A percentile compares a stretch with the other conserved stretches of the same genome.
Conservation (phyloP, 2,113 vertebrate species). For the Charina bottae region DNA sequence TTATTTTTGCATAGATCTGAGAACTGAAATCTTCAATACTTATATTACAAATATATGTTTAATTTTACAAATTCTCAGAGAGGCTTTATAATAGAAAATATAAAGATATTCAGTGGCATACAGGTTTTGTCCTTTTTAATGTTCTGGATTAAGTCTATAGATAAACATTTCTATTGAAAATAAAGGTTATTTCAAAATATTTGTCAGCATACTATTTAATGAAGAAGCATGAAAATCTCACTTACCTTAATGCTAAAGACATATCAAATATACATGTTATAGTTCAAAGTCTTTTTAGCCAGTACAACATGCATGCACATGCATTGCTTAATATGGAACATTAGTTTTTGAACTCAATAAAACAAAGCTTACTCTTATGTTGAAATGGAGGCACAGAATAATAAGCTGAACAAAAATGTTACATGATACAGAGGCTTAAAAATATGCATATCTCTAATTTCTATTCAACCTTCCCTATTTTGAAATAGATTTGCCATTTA, state of each 20-base stretch:
- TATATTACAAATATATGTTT: background rate
- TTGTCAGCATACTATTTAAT: background rate
- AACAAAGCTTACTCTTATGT: constrained; percentile 30
- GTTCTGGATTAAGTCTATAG: background rate
- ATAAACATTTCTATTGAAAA: background rate
- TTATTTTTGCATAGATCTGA: background rate
- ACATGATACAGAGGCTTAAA: constrained; percentile 32
- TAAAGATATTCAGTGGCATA: background rate
- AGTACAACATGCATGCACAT: constrained; percentile 73
- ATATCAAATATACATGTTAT: constrained; percentile 47
- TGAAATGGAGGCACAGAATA: constrained; percentile 33
- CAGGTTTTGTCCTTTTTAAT: background rate
- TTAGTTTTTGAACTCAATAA: constrained; percentile 52
- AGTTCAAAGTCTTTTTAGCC: constrained; percentile 48
- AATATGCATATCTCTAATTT: background rate
- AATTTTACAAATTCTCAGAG: background rate
- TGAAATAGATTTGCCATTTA: background rate
- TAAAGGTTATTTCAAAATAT: background rate
- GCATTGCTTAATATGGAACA: constrained; percentile 55
- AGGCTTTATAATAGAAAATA: background rate
- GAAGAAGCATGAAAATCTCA: constrained; percentile 21
- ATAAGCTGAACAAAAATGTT: constrained; percentile 38
- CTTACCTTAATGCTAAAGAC: constrained; percentile 71
- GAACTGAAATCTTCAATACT: background rate
- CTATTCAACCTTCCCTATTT: background rate